Evolutionary conservation across 2,888 invertebrate genomes (phyloP), one percentile per base, ranked within the genome.

Genomic region (Oscheius sp.): DNA sequence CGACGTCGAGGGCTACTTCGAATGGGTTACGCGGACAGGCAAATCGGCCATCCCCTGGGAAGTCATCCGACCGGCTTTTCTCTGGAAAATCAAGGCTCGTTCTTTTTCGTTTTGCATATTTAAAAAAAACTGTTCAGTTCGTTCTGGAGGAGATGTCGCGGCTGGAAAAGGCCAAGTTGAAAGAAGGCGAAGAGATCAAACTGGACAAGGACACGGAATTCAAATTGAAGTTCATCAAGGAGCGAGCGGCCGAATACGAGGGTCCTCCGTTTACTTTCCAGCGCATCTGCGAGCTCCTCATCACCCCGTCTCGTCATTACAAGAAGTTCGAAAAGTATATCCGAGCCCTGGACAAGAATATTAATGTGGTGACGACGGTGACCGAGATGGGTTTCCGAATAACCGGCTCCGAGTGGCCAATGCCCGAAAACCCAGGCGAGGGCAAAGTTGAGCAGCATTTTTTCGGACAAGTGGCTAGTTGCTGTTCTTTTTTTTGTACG

Each of bases 311-410:
- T 33, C 95, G 95, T 89, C 96, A 98, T 89, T 99, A 99, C 90
- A 95, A 94, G 89, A 92, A 96, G 78, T 94, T 96, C 78, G 98
- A 97, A 89, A 98, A 98, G 90, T 98, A 94, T 89, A 94, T 99
- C 94, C 92, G 97, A 76, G 98, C 97, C 0, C 92, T 99, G 76
- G 98, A 98, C 90, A 98, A 98, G 90, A 85, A 75, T 53, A 76
- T 87, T 57, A 86, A 86, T 58, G 84, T 86, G 32, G 85, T 85
- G 21, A 82, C 81, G n/a, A 81, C 78, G 29, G 73, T 87, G 13
- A 82, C 75, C 9, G 80, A 79, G 47, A 51, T 71, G 29, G 85
- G 85, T 62, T 72, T 50, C 58, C 68, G 74, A 59, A 74, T 84
- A 32, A 80, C 84, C 13, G 84, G 84, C 51, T 66, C 60, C 32